Base-by-base conservation (phyloP, 2,888 invertebrate genomes). In the Tipula unca region DNA sequence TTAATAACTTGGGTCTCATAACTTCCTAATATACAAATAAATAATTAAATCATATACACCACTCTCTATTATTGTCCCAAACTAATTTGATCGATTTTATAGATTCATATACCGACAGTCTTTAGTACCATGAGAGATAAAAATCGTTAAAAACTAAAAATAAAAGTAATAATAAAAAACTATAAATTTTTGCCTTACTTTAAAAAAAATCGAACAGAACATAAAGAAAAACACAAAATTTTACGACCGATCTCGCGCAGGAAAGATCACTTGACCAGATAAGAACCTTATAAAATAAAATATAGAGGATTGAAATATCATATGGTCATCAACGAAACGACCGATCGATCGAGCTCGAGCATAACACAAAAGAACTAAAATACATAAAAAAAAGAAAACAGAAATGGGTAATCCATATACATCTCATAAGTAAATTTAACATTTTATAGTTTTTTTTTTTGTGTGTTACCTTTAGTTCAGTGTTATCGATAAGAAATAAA, bases 251-350 rank as follows among this genome's bases (percentile, higher is more conserved):
- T 69, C 10, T 69, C 69, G 69, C 69, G 14, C 69, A 69, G 69
- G 69, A 69, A 69, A 69, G 69, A 69, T 69, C 69, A 69, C 25
- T 69, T 69, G 69, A 69, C 69, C 69, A 69, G 69, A 69, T 69
- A 69, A 69, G 69, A 69, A 69, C 25, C 25, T 10, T 69, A 25
- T 48, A 17, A 5, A 48, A 54, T 3, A 3, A 8, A 39, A 39
- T 13, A 54, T 54, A 25, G 69, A 13, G 69, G 69, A 69, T 69
- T 69, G 69, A 69, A 69, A 69, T 69, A 69, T 69, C 69, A 69
- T 69, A 69, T 25, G 69, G 69, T 69, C 69, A 25, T 25, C 69
- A 69, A 25, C 69, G n/a, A n/a, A 69, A 69, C 69, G 69, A 6
- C 25, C 69, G 25, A n/a, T n/a, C n/a, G 5, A 6, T 25, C 17